These are phyloP conservation scores for Geophilus truncorum DNA, from an alignment of 2,888 invertebrate species.

Conservation along the genomic window DNA sequence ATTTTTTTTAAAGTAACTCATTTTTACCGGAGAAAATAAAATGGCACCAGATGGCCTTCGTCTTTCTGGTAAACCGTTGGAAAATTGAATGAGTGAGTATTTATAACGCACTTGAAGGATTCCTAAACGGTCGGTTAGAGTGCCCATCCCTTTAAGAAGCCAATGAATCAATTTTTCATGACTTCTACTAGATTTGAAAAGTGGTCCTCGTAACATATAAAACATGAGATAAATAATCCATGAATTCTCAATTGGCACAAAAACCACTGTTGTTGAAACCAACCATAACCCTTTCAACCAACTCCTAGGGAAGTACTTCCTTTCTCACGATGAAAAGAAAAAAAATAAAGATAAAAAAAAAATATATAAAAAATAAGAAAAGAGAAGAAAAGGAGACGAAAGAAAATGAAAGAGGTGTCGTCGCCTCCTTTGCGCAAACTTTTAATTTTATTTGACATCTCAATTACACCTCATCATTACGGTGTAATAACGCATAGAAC, in stretches of 20 bases:
- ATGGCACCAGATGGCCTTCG: neutral
- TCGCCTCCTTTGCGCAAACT: neutral
- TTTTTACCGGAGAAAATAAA: neutral
- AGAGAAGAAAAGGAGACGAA: no score
- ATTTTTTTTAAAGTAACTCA: neutral
- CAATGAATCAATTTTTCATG: slow-evolving; percentile 24
- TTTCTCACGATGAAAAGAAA: neutral
- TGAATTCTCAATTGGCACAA: neutral
- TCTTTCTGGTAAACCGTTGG: neutral
- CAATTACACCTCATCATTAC: slow-evolving; percentile 13
- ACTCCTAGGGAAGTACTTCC: neutral
- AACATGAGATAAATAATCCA: neutral
- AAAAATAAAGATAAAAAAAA: no score
- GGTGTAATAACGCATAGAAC: neutral
- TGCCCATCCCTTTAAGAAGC: slow-evolving; percentile 6
- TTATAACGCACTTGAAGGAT: slow-evolving; percentile 1
- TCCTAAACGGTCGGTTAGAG: neutral
- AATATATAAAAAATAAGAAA: no score
- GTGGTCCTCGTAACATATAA: neutral
- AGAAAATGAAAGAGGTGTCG: neutral
- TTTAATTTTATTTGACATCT: slow-evolving; percentile 27
- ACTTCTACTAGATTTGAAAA: neutral
- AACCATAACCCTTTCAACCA: neutral
- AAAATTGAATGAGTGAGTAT: neutral
- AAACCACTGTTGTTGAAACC: neutral